These are phyloP conservation scores for Leptodactylus fuscus DNA, from an alignment of 2,113 vertebrate species.

Conservation along the genomic window DNA sequence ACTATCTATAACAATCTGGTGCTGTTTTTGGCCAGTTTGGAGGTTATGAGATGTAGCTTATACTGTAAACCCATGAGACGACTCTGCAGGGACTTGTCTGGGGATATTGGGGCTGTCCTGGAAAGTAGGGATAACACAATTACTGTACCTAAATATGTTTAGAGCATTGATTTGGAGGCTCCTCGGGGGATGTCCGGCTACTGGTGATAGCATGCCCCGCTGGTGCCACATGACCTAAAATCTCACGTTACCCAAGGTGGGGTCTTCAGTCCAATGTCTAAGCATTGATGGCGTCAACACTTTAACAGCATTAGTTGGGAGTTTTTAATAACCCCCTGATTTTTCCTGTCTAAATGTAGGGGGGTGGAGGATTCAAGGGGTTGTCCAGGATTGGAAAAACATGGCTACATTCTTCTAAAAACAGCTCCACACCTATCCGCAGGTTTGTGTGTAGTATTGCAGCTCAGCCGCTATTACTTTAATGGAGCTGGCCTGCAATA, in stretches of 20 bases:
- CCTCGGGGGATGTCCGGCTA: too few relatives aligned
- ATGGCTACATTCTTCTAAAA: too few relatives aligned
- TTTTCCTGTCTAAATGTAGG: background rate
- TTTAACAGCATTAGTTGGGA: background rate
- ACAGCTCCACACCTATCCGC: too few relatives aligned
- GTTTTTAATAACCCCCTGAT: background rate
- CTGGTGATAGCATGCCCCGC: background rate
- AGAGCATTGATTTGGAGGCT: background rate
- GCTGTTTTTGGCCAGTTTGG: slow-evolving; percentile 6
- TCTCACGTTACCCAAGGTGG: too few relatives aligned
- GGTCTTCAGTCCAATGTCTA: background rate
- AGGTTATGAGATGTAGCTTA: background rate
- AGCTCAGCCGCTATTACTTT: too few relatives aligned
- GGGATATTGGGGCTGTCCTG: too few relatives aligned
- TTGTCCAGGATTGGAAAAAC: too few relatives aligned
- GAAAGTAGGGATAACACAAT: background rate
- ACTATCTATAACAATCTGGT: background rate
- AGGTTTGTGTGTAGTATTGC: too few relatives aligned
- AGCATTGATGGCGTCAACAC: background rate
- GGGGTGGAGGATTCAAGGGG: too few relatives aligned
- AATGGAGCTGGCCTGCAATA: too few relatives aligned
- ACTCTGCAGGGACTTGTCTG: background rate
- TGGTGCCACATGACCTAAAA: background rate
- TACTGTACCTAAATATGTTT: background rate
- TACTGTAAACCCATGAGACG: background rate